These are phyloP conservation scores for Coleophora deauratella DNA, from an alignment of 2,888 invertebrate genomes.

Conservation along the genomic window DNA sequence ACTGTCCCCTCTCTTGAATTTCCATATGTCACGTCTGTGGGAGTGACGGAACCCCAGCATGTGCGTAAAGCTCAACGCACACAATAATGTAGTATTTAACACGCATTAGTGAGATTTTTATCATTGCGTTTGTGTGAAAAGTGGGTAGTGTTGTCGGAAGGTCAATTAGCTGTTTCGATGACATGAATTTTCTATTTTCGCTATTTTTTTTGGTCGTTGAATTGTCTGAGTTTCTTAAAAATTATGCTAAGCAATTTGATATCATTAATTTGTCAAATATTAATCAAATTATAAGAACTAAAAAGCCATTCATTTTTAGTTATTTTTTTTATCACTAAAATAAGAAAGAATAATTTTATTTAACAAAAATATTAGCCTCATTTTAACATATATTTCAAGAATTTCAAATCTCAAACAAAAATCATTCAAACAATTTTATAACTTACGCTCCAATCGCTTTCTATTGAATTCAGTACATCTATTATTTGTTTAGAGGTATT, in stretches of 20 bases:
- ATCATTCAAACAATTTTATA: too few species aligned
- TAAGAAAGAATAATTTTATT: too few species aligned
- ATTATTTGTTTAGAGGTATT: slow-evolving; percentile 13
- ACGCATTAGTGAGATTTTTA: slow-evolving; percentile 40
- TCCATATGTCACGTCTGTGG: slow-evolving; percentile 57
- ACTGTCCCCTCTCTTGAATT: slow-evolving; percentile 45
- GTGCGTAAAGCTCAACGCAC: slow-evolving; percentile 15
- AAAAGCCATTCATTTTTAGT: too few species aligned
- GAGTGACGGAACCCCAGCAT: slow-evolving; percentile 38
- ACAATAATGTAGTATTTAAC: slow-evolving; percentile 40
- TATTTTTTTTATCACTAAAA: too few species aligned
- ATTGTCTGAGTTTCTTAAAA: too few species aligned
- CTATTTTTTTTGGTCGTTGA: too few species aligned
- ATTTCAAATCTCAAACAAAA: too few species aligned
- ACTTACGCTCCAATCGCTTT: slow-evolving; percentile 9
- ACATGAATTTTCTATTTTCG: too few species aligned
- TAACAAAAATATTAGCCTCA: too few species aligned
- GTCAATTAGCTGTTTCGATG: slow-evolving; percentile 11
- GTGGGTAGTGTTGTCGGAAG: slow-evolving; percentile 25
- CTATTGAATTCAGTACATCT: slow-evolving; percentile 10
- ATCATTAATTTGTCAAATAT: neutral
- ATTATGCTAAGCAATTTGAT: too few species aligned
- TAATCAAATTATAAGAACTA: neutral
- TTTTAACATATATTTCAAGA: too few species aligned
- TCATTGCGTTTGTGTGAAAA: slow-evolving; percentile 17